A percentile compares a stretch with the other conserved stretches of the same genome.
These are phyloP conservation scores for Phocoena sinus DNA, from an alignment of 2,113 vertebrate species.

Conservation along the genomic window DNA sequence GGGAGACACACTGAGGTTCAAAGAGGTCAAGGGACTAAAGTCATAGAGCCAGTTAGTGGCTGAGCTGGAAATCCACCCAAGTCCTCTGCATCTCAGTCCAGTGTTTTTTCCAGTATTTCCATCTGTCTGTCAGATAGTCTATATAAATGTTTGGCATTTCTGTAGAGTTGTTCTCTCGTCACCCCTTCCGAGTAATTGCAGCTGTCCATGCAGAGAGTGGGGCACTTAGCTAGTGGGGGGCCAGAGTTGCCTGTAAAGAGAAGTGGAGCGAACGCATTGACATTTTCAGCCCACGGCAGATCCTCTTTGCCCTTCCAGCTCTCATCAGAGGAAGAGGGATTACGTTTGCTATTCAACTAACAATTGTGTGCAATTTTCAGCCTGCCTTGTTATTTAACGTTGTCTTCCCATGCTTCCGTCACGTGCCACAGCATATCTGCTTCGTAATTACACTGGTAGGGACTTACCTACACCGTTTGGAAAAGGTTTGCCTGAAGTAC, in stretches of 20 bases:
- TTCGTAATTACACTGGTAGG: constrained; percentile 49
- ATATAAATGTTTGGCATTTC: constrained; percentile 72
- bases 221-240: constrained; percentile 39
- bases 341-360: constrained; percentile 42
- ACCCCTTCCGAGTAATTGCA: constrained; percentile 58
- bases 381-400: constrained; percentile 10
- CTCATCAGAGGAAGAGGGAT: constrained; percentile 52
- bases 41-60: neutral
- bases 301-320: constrained; percentile 57
- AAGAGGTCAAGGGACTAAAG: neutral
- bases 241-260: constrained; percentile 19
- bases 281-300: constrained; percentile 68
- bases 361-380: constrained; percentile 68
- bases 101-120: constrained; percentile 31
- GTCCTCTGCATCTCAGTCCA: constrained; percentile 13
- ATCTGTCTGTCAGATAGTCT: constrained; percentile 51
- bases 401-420: constrained; percentile 60
- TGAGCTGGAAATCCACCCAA: neutral
- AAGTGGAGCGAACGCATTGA: constrained; percentile 60
- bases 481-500: constrained; percentile 44
- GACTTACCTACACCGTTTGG: constrained; percentile 42
- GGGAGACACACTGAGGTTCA: neutral
- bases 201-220: constrained; percentile 54
- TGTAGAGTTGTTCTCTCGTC: constrained; percentile 40
- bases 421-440: constrained; percentile 55